A percentile compares a stretch with the other conserved stretches of the same genome.
phyloP scores from a whole-genome alignment of 2,797 vertebrate genomes.

The Tauraco hartlaubi region DNA sequence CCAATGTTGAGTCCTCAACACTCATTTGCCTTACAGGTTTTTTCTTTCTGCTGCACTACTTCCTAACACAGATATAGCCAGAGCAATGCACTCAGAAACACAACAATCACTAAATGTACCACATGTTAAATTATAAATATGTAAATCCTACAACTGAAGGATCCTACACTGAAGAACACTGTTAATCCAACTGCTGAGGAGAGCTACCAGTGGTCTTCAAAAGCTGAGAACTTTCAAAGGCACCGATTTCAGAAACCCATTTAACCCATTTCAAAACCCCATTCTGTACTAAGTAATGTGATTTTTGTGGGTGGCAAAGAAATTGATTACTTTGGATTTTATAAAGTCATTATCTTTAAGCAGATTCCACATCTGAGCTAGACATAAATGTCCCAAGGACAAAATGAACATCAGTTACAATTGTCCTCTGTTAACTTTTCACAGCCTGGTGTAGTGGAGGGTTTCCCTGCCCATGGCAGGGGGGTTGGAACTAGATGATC shows the following conservation, averaged over 20 bases:
- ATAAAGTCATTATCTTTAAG: neutral
- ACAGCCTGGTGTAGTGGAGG: too few species aligned
- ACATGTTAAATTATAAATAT: neutral
- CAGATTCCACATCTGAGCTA: neutral
- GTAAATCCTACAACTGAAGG: neutral
- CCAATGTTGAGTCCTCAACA: neutral
- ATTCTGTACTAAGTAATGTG: neutral
- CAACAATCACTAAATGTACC: neutral
- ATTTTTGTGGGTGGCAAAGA: neutral
- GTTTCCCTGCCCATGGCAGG: too few species aligned
- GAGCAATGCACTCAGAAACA: neutral
- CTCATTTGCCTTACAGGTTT: neutral
- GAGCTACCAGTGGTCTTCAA: neutral
- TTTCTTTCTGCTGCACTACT: neutral
- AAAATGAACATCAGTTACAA: neutral
- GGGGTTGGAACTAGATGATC: too few species aligned
- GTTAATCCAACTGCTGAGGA: neutral
- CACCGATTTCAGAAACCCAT: neutral
- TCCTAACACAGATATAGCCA: neutral
- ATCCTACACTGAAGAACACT: neutral
- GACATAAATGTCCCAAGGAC: neutral
- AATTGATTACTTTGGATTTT: neutral
- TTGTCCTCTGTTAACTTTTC: neutral
- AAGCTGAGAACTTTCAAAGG: constrained; percentile 5
- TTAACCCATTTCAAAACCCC: neutral